These are phyloP conservation scores for Huso huso DNA, from an alignment of 2,797 vertebrate genomes.

Conservation along the genomic window DNA sequence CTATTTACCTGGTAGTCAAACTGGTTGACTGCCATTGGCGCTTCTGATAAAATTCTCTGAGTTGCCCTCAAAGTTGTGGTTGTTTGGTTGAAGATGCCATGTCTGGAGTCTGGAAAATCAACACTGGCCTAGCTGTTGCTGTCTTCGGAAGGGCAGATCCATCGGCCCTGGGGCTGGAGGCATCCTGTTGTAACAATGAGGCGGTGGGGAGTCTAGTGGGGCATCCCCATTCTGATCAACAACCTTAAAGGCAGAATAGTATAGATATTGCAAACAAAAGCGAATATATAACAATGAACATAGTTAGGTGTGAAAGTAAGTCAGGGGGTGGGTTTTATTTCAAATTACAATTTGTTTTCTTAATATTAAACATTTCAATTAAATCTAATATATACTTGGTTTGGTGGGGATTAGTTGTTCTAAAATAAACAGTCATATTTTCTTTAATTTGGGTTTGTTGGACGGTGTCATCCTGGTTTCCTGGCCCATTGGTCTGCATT, in stretches of 20 bases:
- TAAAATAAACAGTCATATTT: no score
- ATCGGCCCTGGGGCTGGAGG: slow-evolving; percentile 84
- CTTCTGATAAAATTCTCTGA: slow-evolving; percentile 94
- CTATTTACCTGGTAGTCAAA: slow-evolving; percentile 98
- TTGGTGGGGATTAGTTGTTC: no score
- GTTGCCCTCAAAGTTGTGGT: slow-evolving; percentile 94
- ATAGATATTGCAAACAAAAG: slow-evolving; percentile 30
- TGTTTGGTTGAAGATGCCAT: slow-evolving; percentile 88
- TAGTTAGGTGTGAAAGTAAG: no score
- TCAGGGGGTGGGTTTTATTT: no score
- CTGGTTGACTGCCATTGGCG: slow-evolving; percentile 89
- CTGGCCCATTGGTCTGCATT: slow-evolving; percentile 84
- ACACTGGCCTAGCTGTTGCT: slow-evolving; percentile 98
- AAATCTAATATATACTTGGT: slow-evolving; percentile 21
- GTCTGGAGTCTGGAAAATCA: slow-evolving; percentile 89
- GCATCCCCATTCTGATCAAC: slow-evolving; percentile 86
- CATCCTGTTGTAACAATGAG: slow-evolving; percentile 94
- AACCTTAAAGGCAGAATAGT: slow-evolving; percentile 12
- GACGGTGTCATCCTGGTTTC: slow-evolving; percentile 71
- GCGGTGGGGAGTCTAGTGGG: slow-evolving; percentile 79
- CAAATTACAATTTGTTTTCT: no score
- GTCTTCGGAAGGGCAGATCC: slow-evolving; percentile 92
- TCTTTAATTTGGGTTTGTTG: no score
- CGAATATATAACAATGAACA: slow-evolving; percentile 22
- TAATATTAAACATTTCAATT: background rate